Percentiles rank a stretch among this genome's conserved stretches.
Conservation (phyloP, 35 echinoderm and acorn worm genomes). For the Stichopus chloronotus region DNA sequence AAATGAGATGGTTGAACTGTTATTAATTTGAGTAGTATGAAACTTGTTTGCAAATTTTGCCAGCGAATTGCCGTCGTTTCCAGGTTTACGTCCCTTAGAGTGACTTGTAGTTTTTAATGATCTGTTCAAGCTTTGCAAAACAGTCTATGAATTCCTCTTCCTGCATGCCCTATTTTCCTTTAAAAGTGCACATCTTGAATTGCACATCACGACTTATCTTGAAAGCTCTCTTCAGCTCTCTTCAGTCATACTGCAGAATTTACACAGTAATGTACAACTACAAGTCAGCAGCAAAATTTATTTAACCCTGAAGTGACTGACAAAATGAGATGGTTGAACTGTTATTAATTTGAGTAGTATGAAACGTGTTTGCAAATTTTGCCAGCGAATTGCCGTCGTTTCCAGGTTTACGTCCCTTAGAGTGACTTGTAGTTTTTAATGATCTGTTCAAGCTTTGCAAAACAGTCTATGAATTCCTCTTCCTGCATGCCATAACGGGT, state of each 20-base stretch:
- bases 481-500: constrained; percentile 87
- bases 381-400: not conserved
- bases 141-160: constrained; percentile 98
- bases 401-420: not conserved
- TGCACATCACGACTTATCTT: no score
- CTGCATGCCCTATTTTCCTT: no score
- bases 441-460: constrained; percentile 90
- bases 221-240: no score
- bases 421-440: constrained; percentile 75
- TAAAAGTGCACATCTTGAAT: no score
- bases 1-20: not conserved
- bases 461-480: constrained; percentile 97
- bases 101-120: constrained; percentile 72
- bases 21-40: not conserved
- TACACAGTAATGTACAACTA: no score
- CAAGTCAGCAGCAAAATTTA: no score
- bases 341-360: not conserved
- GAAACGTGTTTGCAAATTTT: not conserved
- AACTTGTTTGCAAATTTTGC: not conserved
- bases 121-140: constrained; percentile 92
- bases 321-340: not conserved
- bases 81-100: constrained; percentile 8
- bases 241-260: no score
- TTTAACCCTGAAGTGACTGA: no score
- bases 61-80: not conserved